phyloP scores from a whole-genome alignment of 2,888 invertebrate species.

The Rhagium mordax region DNA sequence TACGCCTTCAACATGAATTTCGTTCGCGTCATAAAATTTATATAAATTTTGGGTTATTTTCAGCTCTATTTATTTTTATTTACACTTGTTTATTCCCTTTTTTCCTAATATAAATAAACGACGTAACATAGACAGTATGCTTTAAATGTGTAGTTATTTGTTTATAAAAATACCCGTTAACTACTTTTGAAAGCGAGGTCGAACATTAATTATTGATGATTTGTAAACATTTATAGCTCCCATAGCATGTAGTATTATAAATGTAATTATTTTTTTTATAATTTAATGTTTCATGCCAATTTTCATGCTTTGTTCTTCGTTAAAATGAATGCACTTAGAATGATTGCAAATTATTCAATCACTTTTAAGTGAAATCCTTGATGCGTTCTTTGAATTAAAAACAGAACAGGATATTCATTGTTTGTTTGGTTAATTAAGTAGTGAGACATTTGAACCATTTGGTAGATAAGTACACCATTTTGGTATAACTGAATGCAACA shows the following conservation, averaged over 20 bases:
- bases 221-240: background rate
- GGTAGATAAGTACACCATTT: too few relatives aligned
- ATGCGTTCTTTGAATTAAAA: background rate
- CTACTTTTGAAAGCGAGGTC: background rate
- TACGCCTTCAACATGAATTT: background rate
- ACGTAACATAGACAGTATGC: background rate
- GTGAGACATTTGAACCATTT: too few relatives aligned
- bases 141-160: background rate
- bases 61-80: slow-evolving; percentile 13
- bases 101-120: background rate
- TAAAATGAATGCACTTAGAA: background rate
- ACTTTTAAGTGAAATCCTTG: background rate
- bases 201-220: background rate
- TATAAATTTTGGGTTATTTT: slow-evolving; percentile 26
- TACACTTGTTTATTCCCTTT: background rate
- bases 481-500: too few relatives aligned
- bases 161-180: background rate
- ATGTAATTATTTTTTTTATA: background rate
- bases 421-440: too few relatives aligned
- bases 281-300: background rate
- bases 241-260: background rate
- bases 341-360: background rate
- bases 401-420: too few relatives aligned
- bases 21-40: slow-evolving; percentile 7
- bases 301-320: background rate